phyloP scores from a whole-genome alignment of 2,113 vertebrate species.

The Myxocyprinus asiaticus region DNA sequence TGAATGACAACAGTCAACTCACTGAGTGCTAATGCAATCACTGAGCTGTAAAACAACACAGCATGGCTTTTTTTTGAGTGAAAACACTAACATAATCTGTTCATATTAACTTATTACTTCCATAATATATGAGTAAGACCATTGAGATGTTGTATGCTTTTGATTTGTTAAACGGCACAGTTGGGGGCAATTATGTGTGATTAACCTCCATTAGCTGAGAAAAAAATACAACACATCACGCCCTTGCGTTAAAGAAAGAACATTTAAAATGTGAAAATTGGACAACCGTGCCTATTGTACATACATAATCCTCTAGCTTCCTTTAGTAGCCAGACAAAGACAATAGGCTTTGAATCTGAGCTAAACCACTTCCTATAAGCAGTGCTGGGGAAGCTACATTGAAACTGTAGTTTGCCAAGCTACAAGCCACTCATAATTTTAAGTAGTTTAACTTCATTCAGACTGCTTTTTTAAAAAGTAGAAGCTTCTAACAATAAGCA shows the following conservation, averaged over 20 bases:
- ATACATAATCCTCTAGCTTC: constrained; percentile 33
- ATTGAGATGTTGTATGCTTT: constrained; percentile 37
- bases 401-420: too few species aligned
- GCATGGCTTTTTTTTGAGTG: constrained; percentile 5
- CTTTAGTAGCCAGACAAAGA: too few species aligned
- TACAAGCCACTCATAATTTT: too few species aligned
- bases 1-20: constrained; percentile 54
- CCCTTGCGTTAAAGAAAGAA: not conserved
- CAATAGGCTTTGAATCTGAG: constrained; percentile 39
- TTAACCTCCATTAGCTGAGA: constrained; percentile 37
- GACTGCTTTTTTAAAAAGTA: too few species aligned
- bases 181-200: constrained; percentile 39
- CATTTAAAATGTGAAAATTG: constrained; percentile 12
- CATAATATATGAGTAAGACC: constrained; percentile 34
- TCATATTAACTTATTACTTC: constrained; percentile 42
- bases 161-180: constrained; percentile 37
- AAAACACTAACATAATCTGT: constrained; percentile 47
- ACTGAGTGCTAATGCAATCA: constrained; percentile 49
- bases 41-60: constrained; percentile 39
- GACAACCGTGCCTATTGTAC: not conserved
- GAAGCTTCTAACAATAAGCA: too few species aligned
- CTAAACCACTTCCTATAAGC: constrained; percentile 18
- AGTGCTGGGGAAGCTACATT: too few species aligned
- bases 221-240: not conserved
- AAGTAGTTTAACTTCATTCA: too few species aligned